Evolutionary conservation across 2,888 invertebrate genomes (phyloP), one percentile per base, ranked within the genome.

Genomic region (Epinotia nisella): DNA sequence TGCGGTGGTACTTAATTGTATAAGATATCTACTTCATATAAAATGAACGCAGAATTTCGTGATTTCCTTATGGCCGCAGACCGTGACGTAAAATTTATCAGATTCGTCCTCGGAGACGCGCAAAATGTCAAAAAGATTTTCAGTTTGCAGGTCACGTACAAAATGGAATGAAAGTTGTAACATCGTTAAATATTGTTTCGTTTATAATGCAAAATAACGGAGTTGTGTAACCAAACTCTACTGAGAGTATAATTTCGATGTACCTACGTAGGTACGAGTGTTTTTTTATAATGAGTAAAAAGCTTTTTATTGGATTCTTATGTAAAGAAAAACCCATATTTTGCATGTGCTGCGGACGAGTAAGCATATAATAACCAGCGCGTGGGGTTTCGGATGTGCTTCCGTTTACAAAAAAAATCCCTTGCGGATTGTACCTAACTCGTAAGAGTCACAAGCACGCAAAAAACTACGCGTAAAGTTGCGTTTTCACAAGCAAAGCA

Each of bases 21-120:
- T 62, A n/a, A n/a, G n/a, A n/a, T n/a, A 69, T 59, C 56, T 74
- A 75, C 35, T 68, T 77, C n/a, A n/a, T n/a, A n/a, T 78, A 79
- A 79, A 73, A 74, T 73, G 62, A 74, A 75, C 67, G 74, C 72
- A 24, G 70, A 72, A 72, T 56, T 72, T 56, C 68, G 61, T 72
- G 72, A 73, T 73, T 68, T 58, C 58, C 69, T 73, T 73, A 73
- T 59, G 53, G 62, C 53, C n/a, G 41, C 55, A 17, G 53, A 62
- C 70, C 55, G 62, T 69, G 68, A 64, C 56, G 68, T 24, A 51
- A 61, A 67, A 61, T 66, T 72, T 61, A 62, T 58, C 61, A 49
- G 39, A 39, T 39, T 68, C 61, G 55, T 70, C 65, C 56, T 60
- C 11, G 17, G 71, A 66, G 61, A 55, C 49, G 5, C 35, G 21